Base-by-base conservation (phyloP, 1,140 invertebrate genomes). In the Drosophila kohkoa region DNA sequence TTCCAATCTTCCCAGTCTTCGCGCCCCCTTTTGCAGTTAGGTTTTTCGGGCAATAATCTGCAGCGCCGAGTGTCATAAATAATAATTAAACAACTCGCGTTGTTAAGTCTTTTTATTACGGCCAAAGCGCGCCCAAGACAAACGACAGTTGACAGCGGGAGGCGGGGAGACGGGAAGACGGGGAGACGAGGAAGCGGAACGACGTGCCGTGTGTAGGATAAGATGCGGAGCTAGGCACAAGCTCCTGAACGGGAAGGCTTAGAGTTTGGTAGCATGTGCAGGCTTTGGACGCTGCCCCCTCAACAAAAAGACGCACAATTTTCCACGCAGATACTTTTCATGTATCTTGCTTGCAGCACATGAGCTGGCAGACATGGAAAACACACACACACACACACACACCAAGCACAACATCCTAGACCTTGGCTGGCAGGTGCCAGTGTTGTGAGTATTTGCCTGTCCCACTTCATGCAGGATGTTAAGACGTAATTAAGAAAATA, bases 401-500 rank as follows among this genome's bases (percentile, higher is more conserved):
- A 49, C 8, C 43, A 32, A 11, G 5, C 13, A 43, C n/a, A 15
- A 65, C 48, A 8, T 38, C 35, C 35, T 38, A 38, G 35, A 38
- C 35, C 35, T n/a, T 7, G 41, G 41, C 41, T 52, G 51, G 67
- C 71, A 73, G 64, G 76, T 65, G 67, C 35, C 45, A 49, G 38
- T 25, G 11, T 48, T 59, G 32, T 60, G 46, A 43, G 49, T 45
- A 49, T 59, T 66, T 46, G 35, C 52, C 48, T 60, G 75, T 73
- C 76, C 70, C 83, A 75, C 80, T 75, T 87, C 70, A 75, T 55
- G 77, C 49, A 64, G 80, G 58, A 83, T 88, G 81, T 59, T 91
- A 91, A 91, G 85, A 91, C 88, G 81, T 88, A 91, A 91, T 91
- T 91, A 91, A 91, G 88, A 91, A 91, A 91, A 91, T 91, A 91